phyloP scores from a whole-genome alignment of 2,888 invertebrate species.

The Noctua comes region DNA sequence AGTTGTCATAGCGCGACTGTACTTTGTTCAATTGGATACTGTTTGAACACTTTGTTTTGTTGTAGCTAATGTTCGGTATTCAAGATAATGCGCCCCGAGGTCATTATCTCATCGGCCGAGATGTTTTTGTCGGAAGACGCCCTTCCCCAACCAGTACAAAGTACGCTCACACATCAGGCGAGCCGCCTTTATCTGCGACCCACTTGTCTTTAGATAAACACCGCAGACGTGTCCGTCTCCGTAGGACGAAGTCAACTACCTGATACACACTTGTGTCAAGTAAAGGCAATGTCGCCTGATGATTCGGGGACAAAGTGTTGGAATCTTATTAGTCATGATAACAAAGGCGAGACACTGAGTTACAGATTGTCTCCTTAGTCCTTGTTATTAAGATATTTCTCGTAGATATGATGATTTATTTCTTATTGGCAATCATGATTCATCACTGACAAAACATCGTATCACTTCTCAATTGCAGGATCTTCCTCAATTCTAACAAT shows the following conservation, averaged over 20 bases:
- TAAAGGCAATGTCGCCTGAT: constrained; percentile 19
- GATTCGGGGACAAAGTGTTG: constrained; percentile 13
- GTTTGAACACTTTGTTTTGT: constrained; percentile 14
- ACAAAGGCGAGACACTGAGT: constrained; percentile 1
- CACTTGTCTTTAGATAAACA: constrained; percentile 51
- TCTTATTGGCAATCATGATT: constrained; percentile 9
- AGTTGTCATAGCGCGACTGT: not conserved
- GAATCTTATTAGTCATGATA: constrained; percentile 13
- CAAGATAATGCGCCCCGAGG: constrained; percentile 34
- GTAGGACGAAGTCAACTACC: constrained; percentile 17
- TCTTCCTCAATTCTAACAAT: not conserved
- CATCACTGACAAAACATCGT: not conserved
- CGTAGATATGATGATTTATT: constrained; percentile 16
- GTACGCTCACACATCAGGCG: constrained; percentile 49
- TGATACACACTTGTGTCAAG: constrained; percentile 30
- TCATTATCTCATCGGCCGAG: constrained; percentile 35
- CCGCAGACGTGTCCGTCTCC: constrained; percentile 7
- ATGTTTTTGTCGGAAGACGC: constrained; percentile 44
- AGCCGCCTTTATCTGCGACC: constrained; percentile 50
- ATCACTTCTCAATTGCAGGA: not conserved
- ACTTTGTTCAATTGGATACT: not conserved
- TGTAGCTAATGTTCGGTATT: constrained; percentile 15
- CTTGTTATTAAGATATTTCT: not conserved
- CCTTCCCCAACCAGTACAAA: constrained; percentile 48
- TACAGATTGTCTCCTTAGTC: not conserved